Percentiles rank a stretch among this genome's conserved stretches.
Evolutionary conservation across 2,888 invertebrate species (phyloP).

Genomic region (Baccha elongata): DNA sequence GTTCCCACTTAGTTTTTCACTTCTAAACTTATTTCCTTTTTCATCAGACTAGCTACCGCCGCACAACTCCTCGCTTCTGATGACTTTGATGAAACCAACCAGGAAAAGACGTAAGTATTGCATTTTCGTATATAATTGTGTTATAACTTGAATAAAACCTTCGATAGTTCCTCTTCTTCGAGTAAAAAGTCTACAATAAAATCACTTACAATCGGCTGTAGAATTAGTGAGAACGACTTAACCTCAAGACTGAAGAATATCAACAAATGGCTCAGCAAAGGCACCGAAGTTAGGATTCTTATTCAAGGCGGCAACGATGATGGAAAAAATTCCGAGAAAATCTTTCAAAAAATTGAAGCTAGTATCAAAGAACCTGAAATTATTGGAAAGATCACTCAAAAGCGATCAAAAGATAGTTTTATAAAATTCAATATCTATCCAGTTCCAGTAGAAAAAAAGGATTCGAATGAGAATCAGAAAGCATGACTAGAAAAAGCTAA

Average conservation of each 20-base stretch:
- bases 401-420: conserved; percentile 85
- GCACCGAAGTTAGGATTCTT: conserved; percentile 84
- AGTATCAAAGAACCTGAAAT: conserved; percentile 82
- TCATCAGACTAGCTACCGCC: conserved; percentile 74
- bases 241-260: conserved; percentile 86
- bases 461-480: neutral
- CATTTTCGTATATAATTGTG: neutral
- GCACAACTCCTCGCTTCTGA: conserved; percentile 54
- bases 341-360: conserved; percentile 84
- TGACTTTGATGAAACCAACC: conserved; percentile 1
- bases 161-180: neutral
- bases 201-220: conserved; percentile 85
- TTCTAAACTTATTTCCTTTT: neutral
- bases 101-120: conserved; percentile 40
- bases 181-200: conserved; percentile 85
- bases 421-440: conserved; percentile 87
- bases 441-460: conserved; percentile 25
- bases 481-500: conserved; percentile 48
- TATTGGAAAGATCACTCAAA: conserved; percentile 85
- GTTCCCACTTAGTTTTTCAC: neutral
- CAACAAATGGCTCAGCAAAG: conserved; percentile 86
- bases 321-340: conserved; percentile 81
- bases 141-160: conserved; percentile 12
- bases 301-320: conserved; percentile 78
- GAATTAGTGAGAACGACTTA: conserved; percentile 87